phyloP scores from a whole-genome alignment of 2,888 invertebrate genomes.

The Mamestra brassicae region DNA sequence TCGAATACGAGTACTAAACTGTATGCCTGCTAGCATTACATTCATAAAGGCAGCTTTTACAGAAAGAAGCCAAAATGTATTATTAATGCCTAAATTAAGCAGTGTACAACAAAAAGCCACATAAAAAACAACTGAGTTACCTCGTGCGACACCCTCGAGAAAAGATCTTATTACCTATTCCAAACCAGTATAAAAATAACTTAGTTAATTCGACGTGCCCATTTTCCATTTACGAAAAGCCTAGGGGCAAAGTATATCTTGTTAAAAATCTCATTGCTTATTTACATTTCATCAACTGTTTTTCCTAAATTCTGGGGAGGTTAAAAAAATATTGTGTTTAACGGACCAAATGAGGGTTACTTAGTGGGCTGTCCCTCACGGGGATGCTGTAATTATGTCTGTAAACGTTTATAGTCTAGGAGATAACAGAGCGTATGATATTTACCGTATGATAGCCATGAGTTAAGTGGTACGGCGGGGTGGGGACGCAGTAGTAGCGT shows the following conservation, averaged over 20 bases:
- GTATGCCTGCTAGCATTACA: no score
- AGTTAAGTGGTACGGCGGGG: slow-evolving; percentile 67
- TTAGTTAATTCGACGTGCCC: slow-evolving; percentile 54
- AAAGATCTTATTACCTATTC: slow-evolving; percentile 46
- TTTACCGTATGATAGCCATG: slow-evolving; percentile 74
- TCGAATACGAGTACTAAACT: no score
- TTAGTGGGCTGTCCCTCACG: slow-evolving; percentile 56
- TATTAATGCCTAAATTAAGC: not conserved
- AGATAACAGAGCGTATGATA: slow-evolving; percentile 74
- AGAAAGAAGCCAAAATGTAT: not conserved
- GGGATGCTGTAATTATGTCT: slow-evolving; percentile 70
- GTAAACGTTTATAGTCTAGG: slow-evolving; percentile 70
- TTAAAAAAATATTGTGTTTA: slow-evolving; percentile 60
- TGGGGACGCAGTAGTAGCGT: slow-evolving; percentile 44
- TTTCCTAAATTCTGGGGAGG: slow-evolving; percentile 40
- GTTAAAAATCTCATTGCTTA: slow-evolving; percentile 63
- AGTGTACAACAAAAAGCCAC: not conserved
- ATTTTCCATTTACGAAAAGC: slow-evolving; percentile 54
- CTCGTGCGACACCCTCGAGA: slow-evolving; percentile 26
- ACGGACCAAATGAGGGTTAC: slow-evolving; percentile 56
- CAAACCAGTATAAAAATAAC: slow-evolving; percentile 52
- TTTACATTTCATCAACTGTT: slow-evolving; percentile 66
- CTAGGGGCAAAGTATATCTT: slow-evolving; percentile 32
- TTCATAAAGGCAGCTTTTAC: not conserved
- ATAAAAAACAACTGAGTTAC: slow-evolving; percentile 15